These are phyloP conservation scores for Boleophthalmus pectinirostris DNA, from an alignment of 2,113 vertebrate species.

Conservation along the genomic window DNA sequence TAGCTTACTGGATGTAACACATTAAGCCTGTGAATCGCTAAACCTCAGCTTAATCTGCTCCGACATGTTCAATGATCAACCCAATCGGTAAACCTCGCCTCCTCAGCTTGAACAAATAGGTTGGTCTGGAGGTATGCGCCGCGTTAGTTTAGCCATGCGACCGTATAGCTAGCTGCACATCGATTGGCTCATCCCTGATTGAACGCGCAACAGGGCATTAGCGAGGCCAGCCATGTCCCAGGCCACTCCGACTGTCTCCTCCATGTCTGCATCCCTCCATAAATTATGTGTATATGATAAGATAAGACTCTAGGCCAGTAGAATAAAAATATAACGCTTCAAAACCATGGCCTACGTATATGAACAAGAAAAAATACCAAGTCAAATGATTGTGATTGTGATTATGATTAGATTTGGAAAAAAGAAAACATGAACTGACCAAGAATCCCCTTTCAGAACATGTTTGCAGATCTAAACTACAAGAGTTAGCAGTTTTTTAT, in stretches of 20 bases:
- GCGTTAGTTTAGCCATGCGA: slow-evolving; percentile 62
- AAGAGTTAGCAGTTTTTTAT: too few species aligned
- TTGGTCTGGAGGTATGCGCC: slow-evolving; percentile 64
- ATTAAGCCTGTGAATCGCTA: slow-evolving; percentile 70
- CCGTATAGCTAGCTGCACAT: slow-evolving; percentile 40
- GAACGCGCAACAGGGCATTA: slow-evolving; percentile 64
- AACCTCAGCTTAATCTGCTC: slow-evolving; percentile 58
- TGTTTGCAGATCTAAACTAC: too few species aligned
- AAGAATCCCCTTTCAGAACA: too few species aligned
- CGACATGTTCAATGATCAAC: slow-evolving; percentile 77
- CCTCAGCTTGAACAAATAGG: slow-evolving; percentile 70
- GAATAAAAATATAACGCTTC: too few species aligned
- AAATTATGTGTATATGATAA: too few species aligned
- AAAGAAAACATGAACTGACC: too few species aligned
- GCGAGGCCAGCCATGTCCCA: slow-evolving; percentile 54
- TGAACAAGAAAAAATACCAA: too few species aligned
- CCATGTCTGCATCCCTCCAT: slow-evolving; percentile 12
- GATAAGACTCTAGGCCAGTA: too few species aligned
- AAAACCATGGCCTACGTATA: too few species aligned
- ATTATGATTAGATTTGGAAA: too few species aligned
- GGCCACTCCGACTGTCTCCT: slow-evolving; percentile 14
- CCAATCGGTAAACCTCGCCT: slow-evolving; percentile 62
- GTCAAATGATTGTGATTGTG: too few species aligned
- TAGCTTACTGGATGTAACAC: slow-evolving; percentile 63
- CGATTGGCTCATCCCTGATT: slow-evolving; percentile 67